Evolutionary conservation across 2,888 invertebrate genomes (phyloP).

Genomic region (Melanchra persicariae): DNA sequence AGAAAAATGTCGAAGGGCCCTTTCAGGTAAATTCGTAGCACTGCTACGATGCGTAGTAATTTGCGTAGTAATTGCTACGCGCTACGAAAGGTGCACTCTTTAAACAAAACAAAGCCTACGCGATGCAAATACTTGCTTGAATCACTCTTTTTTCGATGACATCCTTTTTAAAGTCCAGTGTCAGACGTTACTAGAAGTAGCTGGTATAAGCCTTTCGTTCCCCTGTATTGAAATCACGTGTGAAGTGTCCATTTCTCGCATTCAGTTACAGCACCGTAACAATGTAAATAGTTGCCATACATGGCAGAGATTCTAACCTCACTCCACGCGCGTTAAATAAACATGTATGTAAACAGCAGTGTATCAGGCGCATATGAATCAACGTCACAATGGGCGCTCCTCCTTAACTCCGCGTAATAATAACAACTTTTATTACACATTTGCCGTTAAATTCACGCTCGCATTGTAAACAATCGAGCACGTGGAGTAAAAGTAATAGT

Average conservation of each 20-base stretch:
- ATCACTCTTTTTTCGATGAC: background rate
- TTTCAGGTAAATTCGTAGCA: conserved; percentile 26
- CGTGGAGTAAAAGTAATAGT: conserved; percentile 88
- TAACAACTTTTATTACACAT: conserved; percentile 83
- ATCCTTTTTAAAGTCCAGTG: background rate
- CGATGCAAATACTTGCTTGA: background rate
- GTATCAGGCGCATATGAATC: conserved; percentile 68
- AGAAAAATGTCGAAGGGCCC: background rate
- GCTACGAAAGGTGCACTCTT: conserved; percentile 8
- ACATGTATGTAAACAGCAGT: conserved; percentile 63
- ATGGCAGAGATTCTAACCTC: conserved; percentile 48
- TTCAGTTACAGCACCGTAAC: conserved; percentile 38
- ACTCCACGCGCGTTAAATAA: conserved; percentile 58
- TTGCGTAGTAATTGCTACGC: conserved; percentile 20
- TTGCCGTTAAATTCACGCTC: conserved; percentile 80
- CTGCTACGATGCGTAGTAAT: conserved; percentile 15
- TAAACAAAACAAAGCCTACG: background rate
- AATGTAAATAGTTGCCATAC: conserved; percentile 56
- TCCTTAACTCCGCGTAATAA: conserved; percentile 74
- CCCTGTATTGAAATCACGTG: conserved; percentile 22
- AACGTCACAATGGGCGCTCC: conserved; percentile 66
- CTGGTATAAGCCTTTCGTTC: background rate
- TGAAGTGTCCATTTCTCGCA: conserved; percentile 36
- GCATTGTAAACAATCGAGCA: conserved; percentile 85
- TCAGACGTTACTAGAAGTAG: background rate